phyloP scores from a whole-genome alignment of 2,888 invertebrate species.

The Germaria angustata region DNA sequence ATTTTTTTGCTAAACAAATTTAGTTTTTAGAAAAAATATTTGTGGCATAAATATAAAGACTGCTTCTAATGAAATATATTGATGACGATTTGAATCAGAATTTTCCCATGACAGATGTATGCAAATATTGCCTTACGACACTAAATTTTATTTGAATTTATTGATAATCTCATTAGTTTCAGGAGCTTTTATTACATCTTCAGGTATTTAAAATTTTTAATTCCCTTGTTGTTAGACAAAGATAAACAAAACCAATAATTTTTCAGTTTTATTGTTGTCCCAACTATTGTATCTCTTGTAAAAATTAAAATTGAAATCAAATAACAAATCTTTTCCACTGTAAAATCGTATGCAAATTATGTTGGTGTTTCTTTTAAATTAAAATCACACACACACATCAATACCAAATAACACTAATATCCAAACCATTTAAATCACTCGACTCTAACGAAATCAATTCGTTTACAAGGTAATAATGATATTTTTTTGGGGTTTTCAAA shows the following conservation, averaged over 20 bases:
- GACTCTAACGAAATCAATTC: conserved; percentile 69
- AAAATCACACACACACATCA: conserved; percentile 3
- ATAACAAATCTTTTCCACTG: conserved; percentile 10
- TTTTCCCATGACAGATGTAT: too few relatives aligned
- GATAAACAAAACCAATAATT: not conserved
- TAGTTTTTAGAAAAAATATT: too few relatives aligned
- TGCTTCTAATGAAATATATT: too few relatives aligned
- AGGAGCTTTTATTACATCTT: not conserved
- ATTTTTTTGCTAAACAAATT: too few relatives aligned
- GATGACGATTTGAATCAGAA: too few relatives aligned
- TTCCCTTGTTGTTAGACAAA: not conserved
- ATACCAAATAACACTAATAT: conserved; percentile 31
- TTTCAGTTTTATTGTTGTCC: not conserved
- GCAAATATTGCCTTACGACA: not conserved
- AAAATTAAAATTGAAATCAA: conserved; percentile 2
- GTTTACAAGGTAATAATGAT: conserved; percentile 36
- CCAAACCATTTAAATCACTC: conserved; percentile 76
- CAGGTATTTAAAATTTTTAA: not conserved
- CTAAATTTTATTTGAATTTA: not conserved
- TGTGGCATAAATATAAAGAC: too few relatives aligned
- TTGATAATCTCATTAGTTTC: conserved; percentile 1
- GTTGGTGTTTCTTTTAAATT: conserved; percentile 20
- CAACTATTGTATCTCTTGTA: not conserved
- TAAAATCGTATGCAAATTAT: conserved; percentile 52
- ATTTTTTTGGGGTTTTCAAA: not conserved